Conservation (phyloP, 1,140 invertebrate genomes). For the Macrosteles quadrilineatus region DNA sequence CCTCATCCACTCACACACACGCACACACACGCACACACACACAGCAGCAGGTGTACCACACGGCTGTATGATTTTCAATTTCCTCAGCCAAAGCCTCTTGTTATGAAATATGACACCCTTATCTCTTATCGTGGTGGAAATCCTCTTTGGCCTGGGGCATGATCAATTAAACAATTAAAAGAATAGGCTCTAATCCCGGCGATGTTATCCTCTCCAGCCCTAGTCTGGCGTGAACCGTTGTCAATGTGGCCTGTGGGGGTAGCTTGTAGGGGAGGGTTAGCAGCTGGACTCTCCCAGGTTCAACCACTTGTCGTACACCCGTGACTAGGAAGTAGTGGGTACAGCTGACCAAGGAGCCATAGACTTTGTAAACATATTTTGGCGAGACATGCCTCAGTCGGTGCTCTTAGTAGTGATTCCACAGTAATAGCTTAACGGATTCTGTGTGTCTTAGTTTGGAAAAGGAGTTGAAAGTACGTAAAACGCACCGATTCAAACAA, state of each 20-base stretch:
- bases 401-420: too few relatives aligned
- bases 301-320: too few relatives aligned
- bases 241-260: background rate
- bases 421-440: too few relatives aligned
- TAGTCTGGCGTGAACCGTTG: background rate
- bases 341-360: too few relatives aligned
- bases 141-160: conserved; percentile 15
- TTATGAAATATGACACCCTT: conserved; percentile 24
- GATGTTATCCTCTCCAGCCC: conserved; percentile 4
- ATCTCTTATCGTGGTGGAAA: background rate
- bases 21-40: background rate
- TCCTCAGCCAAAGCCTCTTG: background rate
- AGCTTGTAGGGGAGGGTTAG: too few relatives aligned
- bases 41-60: background rate
- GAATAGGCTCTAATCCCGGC: conserved; percentile 9
- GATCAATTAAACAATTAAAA: conserved; percentile 23
- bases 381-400: too few relatives aligned
- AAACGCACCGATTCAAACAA: too few relatives aligned
- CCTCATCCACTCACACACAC: background rate
- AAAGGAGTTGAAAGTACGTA: too few relatives aligned
- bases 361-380: too few relatives aligned
- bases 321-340: too few relatives aligned
- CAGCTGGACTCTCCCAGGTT: too few relatives aligned
- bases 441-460: too few relatives aligned
- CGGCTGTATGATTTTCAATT: conserved; percentile 18